Evolutionary conservation across 2,797 vertebrate species (phyloP), one percentile per base, ranked within the genome.

Genomic region (Acipenser ruthenus): DNA sequence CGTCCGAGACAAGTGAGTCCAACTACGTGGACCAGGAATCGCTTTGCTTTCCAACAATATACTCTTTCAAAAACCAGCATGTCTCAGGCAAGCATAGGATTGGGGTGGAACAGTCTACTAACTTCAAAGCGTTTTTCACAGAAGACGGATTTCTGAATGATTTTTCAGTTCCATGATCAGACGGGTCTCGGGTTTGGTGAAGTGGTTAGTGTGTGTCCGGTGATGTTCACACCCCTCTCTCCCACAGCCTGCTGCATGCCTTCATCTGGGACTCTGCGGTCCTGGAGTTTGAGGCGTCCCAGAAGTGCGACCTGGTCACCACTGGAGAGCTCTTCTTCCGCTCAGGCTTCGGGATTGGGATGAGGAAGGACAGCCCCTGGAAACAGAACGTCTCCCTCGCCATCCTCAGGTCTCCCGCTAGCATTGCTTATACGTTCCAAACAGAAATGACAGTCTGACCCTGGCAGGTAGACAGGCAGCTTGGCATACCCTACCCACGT

Each of bases 301-400:
- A 99, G 92, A 99, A 99, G 87, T 99, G 97, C 74, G 97, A 99
- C 89, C 91, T 99, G 86, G 96, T 99, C 87, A 99, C 97, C 8
- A 98, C 97, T 2, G 96, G 97, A 81, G 97, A 99, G 86, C 94
- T 99, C 75, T 99, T 99, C 90, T 99, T 99, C 90, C 97, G 97
- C 81, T 99, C 97, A 0, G 97, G 97, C 84, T 99, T 99, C 7
- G 97, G 97, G 75, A 99, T 99, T 6, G 97, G 97, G 77, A 99
- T 99, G 97, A 93, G 97, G 84, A 99, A 99, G 90, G 97, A 99
- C 91, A 99, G 96, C 85, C 97, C 97, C 10, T 99, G 97, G 97
- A 99, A 99, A 88, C 97, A 99, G 92, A 98, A 99, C 68, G 97
- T 99, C 82, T 99, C 97, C 79, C 89, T 99, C 86, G 95, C 96